Conservation (phyloP, 2,888 invertebrate species). For the Exephanes ischioxanthus region DNA sequence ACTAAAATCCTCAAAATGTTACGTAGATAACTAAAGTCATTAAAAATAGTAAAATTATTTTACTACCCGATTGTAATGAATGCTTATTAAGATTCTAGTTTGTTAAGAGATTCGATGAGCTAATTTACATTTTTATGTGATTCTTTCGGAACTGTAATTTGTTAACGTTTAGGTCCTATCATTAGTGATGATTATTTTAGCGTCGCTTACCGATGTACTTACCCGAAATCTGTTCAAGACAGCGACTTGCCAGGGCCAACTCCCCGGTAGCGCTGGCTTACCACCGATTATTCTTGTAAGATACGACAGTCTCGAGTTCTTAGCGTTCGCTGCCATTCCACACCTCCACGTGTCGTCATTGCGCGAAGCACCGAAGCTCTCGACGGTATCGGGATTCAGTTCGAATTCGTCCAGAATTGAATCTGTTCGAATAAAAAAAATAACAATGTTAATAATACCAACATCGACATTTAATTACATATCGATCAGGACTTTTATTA, state of each 20-base stretch:
- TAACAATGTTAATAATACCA: neutral
- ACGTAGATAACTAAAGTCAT: too few species aligned
- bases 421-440: constrained; percentile 70
- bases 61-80: neutral
- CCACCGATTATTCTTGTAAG: constrained; percentile 94
- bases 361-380: constrained; percentile 73
- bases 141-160: neutral
- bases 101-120: neutral
- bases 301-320: constrained; percentile 78
- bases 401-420: constrained; percentile 79
- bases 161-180: too few species aligned
- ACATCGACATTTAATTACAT: neutral
- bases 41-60: neutral
- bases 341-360: constrained; percentile 80
- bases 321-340: constrained; percentile 74
- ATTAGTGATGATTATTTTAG: neutral
- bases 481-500: constrained; percentile 62
- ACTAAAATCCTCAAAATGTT: too few species aligned
- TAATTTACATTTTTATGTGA: neutral
- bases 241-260: constrained; percentile 98
- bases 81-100: neutral
- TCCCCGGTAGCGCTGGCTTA: constrained; percentile 90
- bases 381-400: constrained; percentile 77
- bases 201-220: constrained; percentile 72
- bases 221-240: constrained; percentile 94